These are phyloP conservation scores for Leptopterna dolabrata DNA, from an alignment of 2,888 invertebrate genomes.

Conservation along the genomic window DNA sequence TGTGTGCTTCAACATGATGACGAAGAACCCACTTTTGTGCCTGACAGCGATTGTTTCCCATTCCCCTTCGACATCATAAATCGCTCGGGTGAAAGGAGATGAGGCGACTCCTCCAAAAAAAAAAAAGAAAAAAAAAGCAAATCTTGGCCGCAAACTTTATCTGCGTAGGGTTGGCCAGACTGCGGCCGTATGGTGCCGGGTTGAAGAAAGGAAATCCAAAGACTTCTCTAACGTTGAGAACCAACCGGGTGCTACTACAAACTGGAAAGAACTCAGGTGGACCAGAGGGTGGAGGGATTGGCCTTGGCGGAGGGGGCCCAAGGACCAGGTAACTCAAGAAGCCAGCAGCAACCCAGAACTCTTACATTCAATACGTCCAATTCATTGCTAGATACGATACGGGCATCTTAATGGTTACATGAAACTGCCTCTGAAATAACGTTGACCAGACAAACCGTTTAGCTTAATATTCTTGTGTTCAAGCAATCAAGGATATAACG, in stretches of 20 bases:
- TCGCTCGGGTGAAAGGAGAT: too few relatives aligned
- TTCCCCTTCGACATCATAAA: too few relatives aligned
- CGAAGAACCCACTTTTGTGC: too few relatives aligned
- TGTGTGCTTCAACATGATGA: too few relatives aligned
- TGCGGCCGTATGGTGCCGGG: not conserved
- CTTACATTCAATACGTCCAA: not conserved
- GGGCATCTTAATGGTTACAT: not conserved
- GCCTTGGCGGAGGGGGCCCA: conserved; percentile 5
- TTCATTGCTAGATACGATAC: not conserved
- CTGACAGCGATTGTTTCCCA: too few relatives aligned
- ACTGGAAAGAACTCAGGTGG: not conserved
- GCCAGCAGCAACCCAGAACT: not conserved
- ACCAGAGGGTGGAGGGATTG: not conserved
- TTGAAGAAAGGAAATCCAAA: not conserved
- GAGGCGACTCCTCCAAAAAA: not conserved
- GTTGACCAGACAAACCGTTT: too few relatives aligned
- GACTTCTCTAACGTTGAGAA: not conserved
- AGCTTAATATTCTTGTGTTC: too few relatives aligned
- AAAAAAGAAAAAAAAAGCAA: too few relatives aligned
- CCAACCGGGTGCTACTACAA: not conserved
- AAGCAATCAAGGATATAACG: too few relatives aligned
- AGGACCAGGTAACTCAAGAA: conserved; percentile 3
- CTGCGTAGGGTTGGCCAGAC: not conserved
- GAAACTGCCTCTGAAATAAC: not conserved
- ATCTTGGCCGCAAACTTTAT: not conserved